These are phyloP conservation scores for Proisotoma minuta DNA, from an alignment of 2,888 invertebrate genomes.

Conservation along the genomic window DNA sequence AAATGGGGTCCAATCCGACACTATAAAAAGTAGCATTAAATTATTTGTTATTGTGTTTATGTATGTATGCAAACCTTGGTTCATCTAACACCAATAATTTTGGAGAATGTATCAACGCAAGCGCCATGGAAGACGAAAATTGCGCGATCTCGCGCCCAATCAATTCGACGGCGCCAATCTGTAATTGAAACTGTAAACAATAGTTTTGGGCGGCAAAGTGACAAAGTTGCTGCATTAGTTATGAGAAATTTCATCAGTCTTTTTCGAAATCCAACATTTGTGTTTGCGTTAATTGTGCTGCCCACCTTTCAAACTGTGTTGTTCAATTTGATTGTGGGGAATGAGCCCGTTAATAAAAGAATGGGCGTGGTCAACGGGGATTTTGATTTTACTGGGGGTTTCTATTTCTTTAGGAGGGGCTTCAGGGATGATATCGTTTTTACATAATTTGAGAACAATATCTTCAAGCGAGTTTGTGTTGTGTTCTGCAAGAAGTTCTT, in stretches of 20 bases:
- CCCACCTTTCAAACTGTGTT: constrained; percentile 1
- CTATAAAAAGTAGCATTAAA: too few relatives aligned
- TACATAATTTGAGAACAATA: too few relatives aligned
- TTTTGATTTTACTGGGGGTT: too few relatives aligned
- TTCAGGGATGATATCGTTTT: too few relatives aligned
- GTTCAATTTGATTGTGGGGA: constrained; percentile 5
- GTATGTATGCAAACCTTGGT: too few relatives aligned
- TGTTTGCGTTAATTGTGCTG: neutral
- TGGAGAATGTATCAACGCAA: too few relatives aligned
- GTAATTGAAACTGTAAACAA: constrained; percentile 22
- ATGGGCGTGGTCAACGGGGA: constrained; percentile 3
- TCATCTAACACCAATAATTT: too few relatives aligned
- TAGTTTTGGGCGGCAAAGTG: neutral
- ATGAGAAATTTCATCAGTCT: neutral
- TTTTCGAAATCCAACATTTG: neutral
- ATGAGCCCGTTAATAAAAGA: neutral
- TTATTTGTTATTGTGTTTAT: too few relatives aligned
- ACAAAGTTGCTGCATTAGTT: neutral
- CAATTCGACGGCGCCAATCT: constrained; percentile 8
- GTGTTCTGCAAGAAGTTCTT: too few relatives aligned
- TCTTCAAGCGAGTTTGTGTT: too few relatives aligned
- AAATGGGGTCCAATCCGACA: neutral
- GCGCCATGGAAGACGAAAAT: too few relatives aligned
- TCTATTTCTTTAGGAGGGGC: too few relatives aligned
- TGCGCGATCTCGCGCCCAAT: neutral